A percentile compares a stretch with the other conserved stretches of the same genome.
Evolutionary conservation across 2,113 vertebrate genomes (phyloP).

Genomic region (Hirundichthys speculiger): DNA sequence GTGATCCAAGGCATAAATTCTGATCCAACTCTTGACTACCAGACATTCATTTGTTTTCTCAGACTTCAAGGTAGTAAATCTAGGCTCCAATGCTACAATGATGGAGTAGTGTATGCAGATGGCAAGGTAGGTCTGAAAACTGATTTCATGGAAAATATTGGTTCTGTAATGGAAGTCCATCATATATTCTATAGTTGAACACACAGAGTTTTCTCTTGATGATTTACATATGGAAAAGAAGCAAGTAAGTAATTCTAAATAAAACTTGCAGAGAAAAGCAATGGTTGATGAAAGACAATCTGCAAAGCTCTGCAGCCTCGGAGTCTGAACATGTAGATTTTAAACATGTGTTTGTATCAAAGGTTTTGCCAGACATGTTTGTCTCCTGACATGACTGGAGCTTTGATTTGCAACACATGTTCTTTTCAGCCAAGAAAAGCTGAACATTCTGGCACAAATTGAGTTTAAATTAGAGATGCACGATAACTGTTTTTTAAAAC

Average conservation of each 20-base stretch:
- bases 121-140: constrained; percentile 12
- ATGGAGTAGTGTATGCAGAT: constrained; percentile 13
- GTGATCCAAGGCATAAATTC: constrained; percentile 32
- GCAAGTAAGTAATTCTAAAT: constrained; percentile 1
- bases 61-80: constrained; percentile 33
- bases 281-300: neutral
- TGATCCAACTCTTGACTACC: constrained; percentile 25
- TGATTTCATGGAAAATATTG: constrained; percentile 15
- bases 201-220: neutral
- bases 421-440: no score
- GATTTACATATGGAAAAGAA: constrained; percentile 5
- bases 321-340: constrained; percentile 7
- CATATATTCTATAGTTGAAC: neutral
- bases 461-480: no score
- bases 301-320: neutral
- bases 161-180: neutral
- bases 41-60: constrained; percentile 36
- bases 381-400: constrained; percentile 11
- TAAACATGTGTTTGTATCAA: constrained; percentile 27
- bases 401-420: constrained; percentile 19
- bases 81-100: constrained; percentile 13
- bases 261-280: constrained; percentile 13
- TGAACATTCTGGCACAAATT: no score
- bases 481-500: no score
- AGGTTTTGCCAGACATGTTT: constrained; percentile 13